Evolutionary conservation across 2,113 vertebrate genomes (phyloP).

Genomic region (Trematocara unimaculatum): DNA sequence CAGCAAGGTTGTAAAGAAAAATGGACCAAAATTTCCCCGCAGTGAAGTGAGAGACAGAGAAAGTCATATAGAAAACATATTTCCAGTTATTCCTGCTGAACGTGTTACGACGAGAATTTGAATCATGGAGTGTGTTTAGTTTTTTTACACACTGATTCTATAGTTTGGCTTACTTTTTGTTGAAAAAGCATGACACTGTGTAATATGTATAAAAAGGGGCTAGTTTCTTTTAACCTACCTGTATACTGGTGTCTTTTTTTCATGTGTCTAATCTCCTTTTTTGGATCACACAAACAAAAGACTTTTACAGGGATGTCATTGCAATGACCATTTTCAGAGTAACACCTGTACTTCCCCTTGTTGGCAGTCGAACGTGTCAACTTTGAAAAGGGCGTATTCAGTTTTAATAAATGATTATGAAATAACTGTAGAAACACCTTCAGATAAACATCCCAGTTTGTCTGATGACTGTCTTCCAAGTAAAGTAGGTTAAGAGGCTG

Average conservation of each 20-base stretch:
- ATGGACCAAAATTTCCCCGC: too few relatives aligned
- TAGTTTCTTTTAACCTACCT: not conserved
- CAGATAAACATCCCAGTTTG: not conserved
- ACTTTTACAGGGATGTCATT: not conserved
- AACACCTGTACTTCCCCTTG: not conserved
- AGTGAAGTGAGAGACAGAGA: not conserved
- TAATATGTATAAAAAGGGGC: accelerated
- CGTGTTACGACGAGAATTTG: not conserved
- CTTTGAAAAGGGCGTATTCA: not conserved
- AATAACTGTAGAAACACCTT: not conserved
- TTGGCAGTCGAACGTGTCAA: not conserved
- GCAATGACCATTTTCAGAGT: not conserved
- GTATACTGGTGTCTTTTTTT: not conserved
- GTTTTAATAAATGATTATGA: not conserved
- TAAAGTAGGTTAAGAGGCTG: not conserved
- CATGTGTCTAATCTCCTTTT: not conserved
- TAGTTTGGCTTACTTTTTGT: not conserved
- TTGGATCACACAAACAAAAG: not conserved
- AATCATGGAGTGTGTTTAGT: not conserved
- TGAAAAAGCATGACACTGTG: not conserved
- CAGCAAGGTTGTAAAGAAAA: not conserved
- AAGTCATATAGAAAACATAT: not conserved
- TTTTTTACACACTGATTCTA: not conserved
- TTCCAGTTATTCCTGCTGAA: not conserved
- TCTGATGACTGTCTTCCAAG: not conserved